Conservation (phyloP, 2,113 vertebrate genomes). For the Pteronura brasiliensis region DNA sequence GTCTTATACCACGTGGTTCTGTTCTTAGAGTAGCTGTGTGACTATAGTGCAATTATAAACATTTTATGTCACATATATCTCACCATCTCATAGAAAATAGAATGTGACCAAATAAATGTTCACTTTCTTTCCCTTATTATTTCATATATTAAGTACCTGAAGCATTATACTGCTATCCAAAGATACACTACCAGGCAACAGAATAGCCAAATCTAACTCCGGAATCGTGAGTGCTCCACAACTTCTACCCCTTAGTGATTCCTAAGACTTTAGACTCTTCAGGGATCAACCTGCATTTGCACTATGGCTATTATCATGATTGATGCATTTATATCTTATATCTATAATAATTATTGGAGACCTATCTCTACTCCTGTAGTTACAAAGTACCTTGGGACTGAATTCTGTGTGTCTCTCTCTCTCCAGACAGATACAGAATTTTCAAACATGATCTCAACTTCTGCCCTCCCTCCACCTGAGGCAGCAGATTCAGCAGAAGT, state of each 20-base stretch:
- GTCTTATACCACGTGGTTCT: not conserved
- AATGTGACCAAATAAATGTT: not conserved
- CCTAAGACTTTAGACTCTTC: not conserved
- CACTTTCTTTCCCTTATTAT: not conserved
- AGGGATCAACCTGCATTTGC: not conserved
- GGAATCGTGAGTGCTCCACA: not conserved
- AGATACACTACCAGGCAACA: not conserved
- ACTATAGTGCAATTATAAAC: not conserved
- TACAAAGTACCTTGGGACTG: not conserved
- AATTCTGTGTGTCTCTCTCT: not conserved
- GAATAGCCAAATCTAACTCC: not conserved
- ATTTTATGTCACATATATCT: not conserved
- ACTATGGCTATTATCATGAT: accelerated
- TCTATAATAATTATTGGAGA: not conserved
- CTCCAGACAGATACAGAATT: not conserved
- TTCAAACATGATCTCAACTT: accelerated
- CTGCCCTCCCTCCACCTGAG: not conserved
- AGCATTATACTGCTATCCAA: not conserved
- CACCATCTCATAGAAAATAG: not conserved
- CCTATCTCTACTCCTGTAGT: not conserved
- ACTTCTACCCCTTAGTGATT: not conserved
- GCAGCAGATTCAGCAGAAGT: not conserved
- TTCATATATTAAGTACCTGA: not conserved
- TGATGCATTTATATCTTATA: not conserved
- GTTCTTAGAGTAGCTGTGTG: not conserved